Base-by-base conservation (phyloP, 2,113 vertebrate genomes). In the Hemichromis elongatus region DNA sequence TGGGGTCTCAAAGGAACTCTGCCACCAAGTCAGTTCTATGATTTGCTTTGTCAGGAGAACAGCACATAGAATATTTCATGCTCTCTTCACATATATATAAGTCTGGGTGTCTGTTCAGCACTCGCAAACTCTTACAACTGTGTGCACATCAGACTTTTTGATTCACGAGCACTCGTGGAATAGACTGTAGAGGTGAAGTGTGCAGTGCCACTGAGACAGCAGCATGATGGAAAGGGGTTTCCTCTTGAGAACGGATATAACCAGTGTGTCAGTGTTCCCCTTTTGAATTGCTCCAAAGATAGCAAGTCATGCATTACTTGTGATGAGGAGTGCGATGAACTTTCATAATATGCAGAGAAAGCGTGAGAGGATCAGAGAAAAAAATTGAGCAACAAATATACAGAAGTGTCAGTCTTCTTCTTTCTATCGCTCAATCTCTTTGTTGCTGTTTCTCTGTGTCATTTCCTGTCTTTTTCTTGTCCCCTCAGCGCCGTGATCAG, bases 401-500 rank as follows among this genome's bases (percentile, higher is more conserved):
- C 47, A 85, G 63, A 82, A 77, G 59, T 79, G 42, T 83, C 82
- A 63, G 57, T 79, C 66, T 79, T 77, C 50, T 59, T 79, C 45
- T 73, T 73, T 63, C 26, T 75, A 55, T 16, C 13, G 86, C 82
- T 70, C 54, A 66, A 37, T n/a, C 56, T 40, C 70, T 33, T 75
- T 75, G 70, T 75, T 75, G 45, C 70, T 75, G 26, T 75, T 75
- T 75, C 45, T 33, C 45, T 75, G 24, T 75, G 1, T 52, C 1
- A 7, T 52, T 75, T 75, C 18, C 26, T 52, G 61, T 88, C 81
- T 85, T 68, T 80, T 79, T 87, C 82, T 42, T 77, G 91, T 92
- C 95, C 88, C 86, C 5, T 75, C 85, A 56, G 33, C 89, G 88
- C 93, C 91, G 88, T 94, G 93, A 96, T 95, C 84, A 88, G 84